phyloP scores from a whole-genome alignment of 2,797 vertebrate species.

The Capromys pilorides region DNA sequence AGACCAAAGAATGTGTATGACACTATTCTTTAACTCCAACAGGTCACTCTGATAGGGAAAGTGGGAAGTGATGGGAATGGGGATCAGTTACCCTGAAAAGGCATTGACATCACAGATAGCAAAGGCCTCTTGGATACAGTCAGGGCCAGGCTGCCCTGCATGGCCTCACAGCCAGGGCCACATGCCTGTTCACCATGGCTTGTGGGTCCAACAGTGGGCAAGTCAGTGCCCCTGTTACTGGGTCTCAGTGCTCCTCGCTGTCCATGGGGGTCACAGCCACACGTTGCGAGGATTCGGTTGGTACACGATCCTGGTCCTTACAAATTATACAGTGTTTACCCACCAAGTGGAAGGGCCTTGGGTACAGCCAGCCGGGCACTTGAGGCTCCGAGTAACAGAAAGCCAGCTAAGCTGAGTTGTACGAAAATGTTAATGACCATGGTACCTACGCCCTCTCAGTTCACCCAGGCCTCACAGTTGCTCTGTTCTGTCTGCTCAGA shows the following conservation, averaged over 20 bases:
- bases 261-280: not conserved
- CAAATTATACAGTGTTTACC: not conserved
- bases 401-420: not conserved
- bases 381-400: not conserved
- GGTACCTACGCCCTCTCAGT: not conserved
- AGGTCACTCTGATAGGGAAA: not conserved
- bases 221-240: too few relatives aligned
- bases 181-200: not conserved
- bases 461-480: too few relatives aligned
- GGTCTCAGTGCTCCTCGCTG: not conserved
- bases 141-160: fast-evolving
- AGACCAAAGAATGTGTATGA: not conserved
- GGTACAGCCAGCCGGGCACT: not conserved
- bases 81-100: not conserved
- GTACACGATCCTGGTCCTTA: not conserved
- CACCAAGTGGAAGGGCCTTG: not conserved
- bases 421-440: too few relatives aligned
- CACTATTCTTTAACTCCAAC: not conserved
- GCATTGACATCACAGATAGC: too few relatives aligned
- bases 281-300: not conserved
- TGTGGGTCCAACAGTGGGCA: not conserved
- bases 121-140: too few relatives aligned
- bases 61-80: too few relatives aligned
- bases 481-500: not conserved
- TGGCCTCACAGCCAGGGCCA: not conserved